Conservation (phyloP, 2,113 vertebrate species). For the Eudyptes chrysolophus region DNA sequence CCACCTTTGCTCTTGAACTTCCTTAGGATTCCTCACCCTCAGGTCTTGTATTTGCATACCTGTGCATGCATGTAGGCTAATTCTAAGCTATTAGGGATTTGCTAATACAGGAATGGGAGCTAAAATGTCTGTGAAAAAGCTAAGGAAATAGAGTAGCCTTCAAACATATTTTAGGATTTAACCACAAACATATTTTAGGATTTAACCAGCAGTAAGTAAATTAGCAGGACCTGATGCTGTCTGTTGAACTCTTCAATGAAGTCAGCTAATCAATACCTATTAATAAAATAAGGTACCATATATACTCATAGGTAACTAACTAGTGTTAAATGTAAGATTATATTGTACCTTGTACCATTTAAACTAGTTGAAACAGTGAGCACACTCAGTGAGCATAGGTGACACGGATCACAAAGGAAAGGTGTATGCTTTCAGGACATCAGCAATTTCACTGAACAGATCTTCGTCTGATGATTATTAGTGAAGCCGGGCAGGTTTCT, state of each 20-base stretch:
- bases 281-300: not conserved
- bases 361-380: not conserved
- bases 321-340: not conserved
- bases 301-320: not conserved
- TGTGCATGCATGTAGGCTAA: not conserved
- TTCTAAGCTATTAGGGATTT: not conserved
- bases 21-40: not conserved
- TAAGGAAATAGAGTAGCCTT: not conserved
- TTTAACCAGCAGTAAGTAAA: not conserved
- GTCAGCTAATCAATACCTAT: not conserved
- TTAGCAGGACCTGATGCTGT: not conserved
- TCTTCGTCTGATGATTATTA: not conserved
- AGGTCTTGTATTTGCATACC: not conserved
- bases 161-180: not conserved
- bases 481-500: not conserved
- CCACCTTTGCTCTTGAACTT: not conserved
- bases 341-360: not conserved
- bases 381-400: accelerated
- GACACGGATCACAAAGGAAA: not conserved
- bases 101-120: not conserved
- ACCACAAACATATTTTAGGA: not conserved
- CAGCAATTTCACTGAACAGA: not conserved
- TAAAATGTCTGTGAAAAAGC: not conserved
- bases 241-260: not conserved
- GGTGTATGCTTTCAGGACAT: not conserved